Percentiles rank a stretch among this genome's conserved stretches.
phyloP scores from a whole-genome alignment of 2,888 invertebrate genomes.

The Drosophila peninsularis region DNA sequence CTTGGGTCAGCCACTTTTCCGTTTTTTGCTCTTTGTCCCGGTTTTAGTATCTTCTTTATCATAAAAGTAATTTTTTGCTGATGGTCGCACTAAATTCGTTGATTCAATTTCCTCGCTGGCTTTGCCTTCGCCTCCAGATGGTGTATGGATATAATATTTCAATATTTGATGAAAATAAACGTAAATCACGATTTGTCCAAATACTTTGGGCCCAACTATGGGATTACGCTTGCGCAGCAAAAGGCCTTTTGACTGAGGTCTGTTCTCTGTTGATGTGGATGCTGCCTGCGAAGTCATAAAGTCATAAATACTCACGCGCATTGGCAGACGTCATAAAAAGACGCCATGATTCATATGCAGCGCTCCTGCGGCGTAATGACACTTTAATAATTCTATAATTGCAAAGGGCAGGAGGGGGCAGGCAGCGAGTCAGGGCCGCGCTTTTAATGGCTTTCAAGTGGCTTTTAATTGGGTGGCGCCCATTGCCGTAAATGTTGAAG shows the following conservation, averaged over 20 bases:
- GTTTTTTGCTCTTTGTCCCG: slow-evolving; percentile 18
- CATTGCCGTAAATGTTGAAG: slow-evolving; percentile 52
- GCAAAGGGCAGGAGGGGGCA: slow-evolving; percentile 37
- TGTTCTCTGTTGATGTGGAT: background rate
- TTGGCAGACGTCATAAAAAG: slow-evolving; percentile 64
- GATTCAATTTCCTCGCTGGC: slow-evolving; percentile 73
- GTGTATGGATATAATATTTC: slow-evolving; percentile 76
- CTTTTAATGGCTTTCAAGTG: slow-evolving; percentile 75
- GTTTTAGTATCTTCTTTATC: slow-evolving; percentile 66
- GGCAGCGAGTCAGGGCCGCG: slow-evolving; percentile 24
- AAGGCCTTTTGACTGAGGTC: slow-evolving; percentile 6
- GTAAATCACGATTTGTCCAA: slow-evolving; percentile 63
- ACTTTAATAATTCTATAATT: slow-evolving; percentile 82
- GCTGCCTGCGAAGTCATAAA: slow-evolving; percentile 14
- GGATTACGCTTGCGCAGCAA: slow-evolving; percentile 20
- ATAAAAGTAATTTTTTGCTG: slow-evolving; percentile 78
- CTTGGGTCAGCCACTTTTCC: slow-evolving; percentile 45
- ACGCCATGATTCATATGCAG: slow-evolving; percentile 65
- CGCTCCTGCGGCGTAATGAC: slow-evolving; percentile 66
- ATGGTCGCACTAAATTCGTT: slow-evolving; percentile 77
- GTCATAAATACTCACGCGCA: slow-evolving; percentile 66
- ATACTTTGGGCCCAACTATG: slow-evolving; percentile 12
- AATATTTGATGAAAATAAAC: slow-evolving; percentile 67
- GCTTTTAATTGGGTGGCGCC: slow-evolving; percentile 78
- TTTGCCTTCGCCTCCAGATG: slow-evolving; percentile 51